phyloP scores from a whole-genome alignment of 2,888 invertebrate species.

The Xestia ashworthii region DNA sequence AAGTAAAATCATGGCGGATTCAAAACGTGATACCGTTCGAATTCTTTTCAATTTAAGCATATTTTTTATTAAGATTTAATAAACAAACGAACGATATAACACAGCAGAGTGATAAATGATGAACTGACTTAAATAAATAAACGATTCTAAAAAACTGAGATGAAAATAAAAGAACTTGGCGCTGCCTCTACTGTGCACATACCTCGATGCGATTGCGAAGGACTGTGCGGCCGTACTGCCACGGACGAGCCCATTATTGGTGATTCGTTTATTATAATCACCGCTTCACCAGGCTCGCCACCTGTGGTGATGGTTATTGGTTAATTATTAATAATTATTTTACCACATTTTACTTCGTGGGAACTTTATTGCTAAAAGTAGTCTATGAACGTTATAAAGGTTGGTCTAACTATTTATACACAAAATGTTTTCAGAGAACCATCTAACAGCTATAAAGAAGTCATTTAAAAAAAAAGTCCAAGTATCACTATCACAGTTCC shows the following conservation, averaged over 20 bases:
- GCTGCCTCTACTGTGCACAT: slow-evolving; percentile 41
- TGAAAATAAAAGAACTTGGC: slow-evolving; percentile 12
- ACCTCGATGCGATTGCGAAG: slow-evolving; percentile 85
- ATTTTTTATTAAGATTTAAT: background rate
- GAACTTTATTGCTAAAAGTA: background rate
- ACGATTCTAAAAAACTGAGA: background rate
- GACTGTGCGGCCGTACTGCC: slow-evolving; percentile 84
- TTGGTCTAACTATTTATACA: too few species aligned
- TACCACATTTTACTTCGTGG: background rate
- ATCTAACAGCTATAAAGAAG: too few species aligned
- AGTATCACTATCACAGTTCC: too few species aligned
- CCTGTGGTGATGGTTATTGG: slow-evolving; percentile 70
- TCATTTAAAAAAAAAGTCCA: too few species aligned
- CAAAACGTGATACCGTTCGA: background rate
- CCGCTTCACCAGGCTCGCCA: slow-evolving; percentile 88
- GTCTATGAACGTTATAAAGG: too few species aligned
- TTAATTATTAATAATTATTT: too few species aligned
- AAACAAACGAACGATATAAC: background rate
- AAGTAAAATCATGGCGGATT: background rate
- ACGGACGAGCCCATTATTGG: slow-evolving; percentile 81
- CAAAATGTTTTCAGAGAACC: too few species aligned
- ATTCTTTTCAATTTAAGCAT: background rate
- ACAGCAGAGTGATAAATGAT: background rate
- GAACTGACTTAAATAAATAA: background rate
- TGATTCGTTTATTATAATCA: slow-evolving; percentile 89